Base-by-base conservation (phyloP, 1,140 invertebrate species). In the Bradysia coprophila region DNA sequence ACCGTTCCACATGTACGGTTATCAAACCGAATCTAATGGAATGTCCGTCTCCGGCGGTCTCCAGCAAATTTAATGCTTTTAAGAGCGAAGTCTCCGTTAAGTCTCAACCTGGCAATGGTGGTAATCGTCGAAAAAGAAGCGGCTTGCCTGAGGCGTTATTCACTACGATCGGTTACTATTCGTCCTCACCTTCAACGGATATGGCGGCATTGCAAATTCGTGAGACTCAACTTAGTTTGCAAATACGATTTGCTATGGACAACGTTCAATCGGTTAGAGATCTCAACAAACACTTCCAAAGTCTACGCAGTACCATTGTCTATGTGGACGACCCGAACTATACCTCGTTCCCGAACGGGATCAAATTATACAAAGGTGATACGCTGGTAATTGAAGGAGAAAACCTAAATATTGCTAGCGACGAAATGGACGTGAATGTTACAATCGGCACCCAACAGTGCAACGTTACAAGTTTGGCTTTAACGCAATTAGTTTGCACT, bases 161-260 rank as follows among this genome's bases (percentile, higher is more conserved):
- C 16, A 38, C 36, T 2, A 38, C 36, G 21, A 38, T 38, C 16
- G 16, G 36, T 20, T 38, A 38, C 18, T 38, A 38, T 38, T 18
- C 38, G 2, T 39, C 38, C n/a, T 13, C 21, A n/a, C 19, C 20
- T 3, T 9, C 37, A 20, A 23, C 38, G 3, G 4, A n/a, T 19
- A 41, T 55, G 1, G 49, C 56, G 5, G 52, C 51, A 48, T 54
- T 56, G 0, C 56, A 58, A 23, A 51, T 57, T 2, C 56, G 49
- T 11, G 68, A 76, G 50, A 67, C 69, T 0, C 75, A 80, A 48
- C 55, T 81, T 32, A 68, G 69, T 32, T 62, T 81, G 43, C 76
- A 74, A 59, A 76, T 95, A 43, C 90, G 85, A 13, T 96, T 98
- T 61, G 70, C 88, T 4, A 97, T 98, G 93, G 94, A 98, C 53